These are phyloP conservation scores for Heliconius himera DNA, from an alignment of 1,140 invertebrate genomes.

Conservation along the genomic window DNA sequence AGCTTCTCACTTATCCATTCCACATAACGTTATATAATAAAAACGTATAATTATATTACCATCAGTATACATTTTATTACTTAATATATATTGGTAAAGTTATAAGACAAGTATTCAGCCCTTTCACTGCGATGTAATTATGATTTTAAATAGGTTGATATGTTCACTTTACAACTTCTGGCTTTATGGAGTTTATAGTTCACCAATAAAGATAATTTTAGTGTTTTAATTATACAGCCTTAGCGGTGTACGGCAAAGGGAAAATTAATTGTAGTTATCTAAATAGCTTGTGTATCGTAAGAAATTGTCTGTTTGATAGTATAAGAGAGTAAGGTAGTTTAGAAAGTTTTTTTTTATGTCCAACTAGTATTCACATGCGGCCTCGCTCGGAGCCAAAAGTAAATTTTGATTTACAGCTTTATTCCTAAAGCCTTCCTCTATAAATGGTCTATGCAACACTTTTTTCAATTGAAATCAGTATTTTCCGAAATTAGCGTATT, in stretches of 20 bases:
- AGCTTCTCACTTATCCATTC: not conserved
- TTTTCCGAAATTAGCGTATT: too few relatives aligned
- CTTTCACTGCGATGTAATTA: slow-evolving; percentile 1
- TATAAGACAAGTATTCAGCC: slow-evolving; percentile 8
- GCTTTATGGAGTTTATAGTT: not conserved
- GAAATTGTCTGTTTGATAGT: not conserved
- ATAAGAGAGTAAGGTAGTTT: not conserved
- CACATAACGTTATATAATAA: not conserved
- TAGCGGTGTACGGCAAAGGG: not conserved
- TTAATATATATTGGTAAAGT: not conserved
- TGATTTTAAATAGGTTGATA: slow-evolving; percentile 10
- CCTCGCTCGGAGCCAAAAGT: too few relatives aligned
- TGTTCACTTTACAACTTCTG: not conserved
- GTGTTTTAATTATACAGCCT: not conserved
- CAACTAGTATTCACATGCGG: too few relatives aligned
- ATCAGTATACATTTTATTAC: not conserved
- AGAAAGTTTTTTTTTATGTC: too few relatives aligned
- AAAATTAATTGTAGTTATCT: slow-evolving; percentile 9
- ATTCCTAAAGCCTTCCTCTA: too few relatives aligned
- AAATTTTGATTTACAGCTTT: too few relatives aligned
- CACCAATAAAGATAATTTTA: slow-evolving; percentile 10
- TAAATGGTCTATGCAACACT: too few relatives aligned
- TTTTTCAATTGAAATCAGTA: too few relatives aligned
- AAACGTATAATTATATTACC: not conserved
- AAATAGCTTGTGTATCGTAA: not conserved